Percentiles rank a stretch among this genome's conserved stretches.
phyloP scores from a whole-genome alignment of 2,113 vertebrate genomes.

The Microcebus griseorufus region DNA sequence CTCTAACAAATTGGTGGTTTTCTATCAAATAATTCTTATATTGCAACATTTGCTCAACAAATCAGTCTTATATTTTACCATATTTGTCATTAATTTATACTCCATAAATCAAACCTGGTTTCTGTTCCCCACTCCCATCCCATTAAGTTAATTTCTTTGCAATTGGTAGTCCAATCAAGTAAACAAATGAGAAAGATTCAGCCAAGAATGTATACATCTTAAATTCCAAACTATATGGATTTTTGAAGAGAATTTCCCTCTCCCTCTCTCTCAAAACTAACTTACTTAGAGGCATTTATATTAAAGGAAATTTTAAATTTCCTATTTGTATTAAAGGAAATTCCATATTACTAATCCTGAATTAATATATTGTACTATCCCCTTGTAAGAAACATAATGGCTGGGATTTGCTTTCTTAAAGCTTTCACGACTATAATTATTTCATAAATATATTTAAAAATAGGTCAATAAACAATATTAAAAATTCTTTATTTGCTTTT shows the following conservation, averaged over 20 bases:
- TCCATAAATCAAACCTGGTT: not conserved
- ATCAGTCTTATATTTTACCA: not conserved
- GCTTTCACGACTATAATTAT: constrained; percentile 17
- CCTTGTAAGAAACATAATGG: constrained; percentile 3
- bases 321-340: not conserved
- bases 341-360: not conserved
- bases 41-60: constrained; percentile 5
- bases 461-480: constrained; percentile 2
- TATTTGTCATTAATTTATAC: constrained; percentile 33
- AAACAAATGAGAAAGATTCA: constrained; percentile 25
- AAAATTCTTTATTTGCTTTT: constrained; percentile 21
- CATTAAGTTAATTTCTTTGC: constrained; percentile 25
- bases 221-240: constrained; percentile 3
- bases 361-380: not conserved
- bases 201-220: constrained; percentile 21
- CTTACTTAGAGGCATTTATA: not conserved
- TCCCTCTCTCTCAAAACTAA: not conserved
- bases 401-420: constrained; percentile 17
- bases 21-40: constrained; percentile 11
- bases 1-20: not conserved
- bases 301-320: not conserved
- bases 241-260: constrained; percentile 3
- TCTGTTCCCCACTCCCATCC: not conserved
- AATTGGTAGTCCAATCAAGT: not conserved
- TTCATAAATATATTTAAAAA: constrained; percentile 37